phyloP scores from a whole-genome alignment of 2,113 vertebrate species.

The Nibea albiflora region DNA sequence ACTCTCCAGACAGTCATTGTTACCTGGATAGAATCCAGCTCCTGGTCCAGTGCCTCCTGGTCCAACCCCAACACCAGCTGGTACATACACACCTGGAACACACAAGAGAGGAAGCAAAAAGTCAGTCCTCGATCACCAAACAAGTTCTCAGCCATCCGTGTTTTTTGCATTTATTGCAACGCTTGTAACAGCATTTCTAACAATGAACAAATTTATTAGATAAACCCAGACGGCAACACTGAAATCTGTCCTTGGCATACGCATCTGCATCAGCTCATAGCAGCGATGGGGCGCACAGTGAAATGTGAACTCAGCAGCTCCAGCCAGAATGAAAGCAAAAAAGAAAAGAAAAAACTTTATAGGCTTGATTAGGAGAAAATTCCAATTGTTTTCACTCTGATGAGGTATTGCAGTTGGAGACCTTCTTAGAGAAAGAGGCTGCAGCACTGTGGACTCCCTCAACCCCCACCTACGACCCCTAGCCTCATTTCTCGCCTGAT shows the following conservation, averaged over 20 bases:
- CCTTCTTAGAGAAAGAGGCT: slow-evolving; percentile 28
- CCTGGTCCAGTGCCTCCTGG: slow-evolving; percentile 72
- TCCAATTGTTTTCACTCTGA: slow-evolving; percentile 66
- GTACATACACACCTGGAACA: slow-evolving; percentile 83
- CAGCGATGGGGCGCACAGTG: slow-evolving; percentile 26
- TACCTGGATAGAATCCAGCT: slow-evolving; percentile 82
- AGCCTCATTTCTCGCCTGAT: slow-evolving; percentile 49
- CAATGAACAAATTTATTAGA: slow-evolving; percentile 50
- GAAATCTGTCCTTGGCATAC: slow-evolving; percentile 36
- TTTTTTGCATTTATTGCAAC: slow-evolving; percentile 18
- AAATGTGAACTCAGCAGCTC: slow-evolving; percentile 39
- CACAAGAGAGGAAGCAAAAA: slow-evolving; percentile 31
- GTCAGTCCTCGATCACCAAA: slow-evolving; percentile 12
- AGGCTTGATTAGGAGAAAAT: slow-evolving; percentile 54
- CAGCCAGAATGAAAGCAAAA: slow-evolving; percentile 21
- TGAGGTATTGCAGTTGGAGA: slow-evolving; percentile 72
- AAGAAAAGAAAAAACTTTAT: slow-evolving; percentile 7
- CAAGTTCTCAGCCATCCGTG: too few relatives aligned
- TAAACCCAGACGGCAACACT: slow-evolving; percentile 48
- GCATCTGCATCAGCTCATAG: slow-evolving; percentile 40
- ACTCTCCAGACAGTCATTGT: slow-evolving; percentile 36
- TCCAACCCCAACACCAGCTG: slow-evolving; percentile 74
- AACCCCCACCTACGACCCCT: slow-evolving; percentile 46
- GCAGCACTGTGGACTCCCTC: slow-evolving; percentile 24
- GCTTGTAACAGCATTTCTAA: slow-evolving; percentile 41